These are phyloP conservation scores for Adelognathus sp. DNA, from an alignment of 2,888 invertebrate species.

Conservation along the genomic window DNA sequence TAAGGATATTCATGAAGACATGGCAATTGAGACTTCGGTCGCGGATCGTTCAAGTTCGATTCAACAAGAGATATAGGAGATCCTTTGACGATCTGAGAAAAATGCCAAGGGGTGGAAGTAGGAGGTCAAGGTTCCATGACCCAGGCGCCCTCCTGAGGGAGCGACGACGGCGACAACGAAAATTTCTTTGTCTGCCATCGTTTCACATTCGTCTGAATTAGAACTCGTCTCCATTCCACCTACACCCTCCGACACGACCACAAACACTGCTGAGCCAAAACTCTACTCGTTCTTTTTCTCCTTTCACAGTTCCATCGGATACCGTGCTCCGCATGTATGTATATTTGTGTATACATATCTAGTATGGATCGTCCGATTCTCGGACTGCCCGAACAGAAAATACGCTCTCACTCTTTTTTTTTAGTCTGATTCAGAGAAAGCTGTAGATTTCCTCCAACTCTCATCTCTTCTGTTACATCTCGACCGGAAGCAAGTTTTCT, in stretches of 20 bases:
- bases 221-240: conserved; percentile 17
- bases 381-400: neutral
- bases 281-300: neutral
- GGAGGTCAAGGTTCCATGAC: conserved; percentile 69
- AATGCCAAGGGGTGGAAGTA: conserved; percentile 22
- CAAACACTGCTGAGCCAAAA: neutral
- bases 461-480: neutral
- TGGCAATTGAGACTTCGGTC: neutral
- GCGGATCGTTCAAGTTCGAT: neutral
- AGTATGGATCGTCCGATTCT: neutral
- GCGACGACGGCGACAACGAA: conserved; percentile 11
- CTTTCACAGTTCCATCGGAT: neutral
- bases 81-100: conserved; percentile 21
- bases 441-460: neutral
- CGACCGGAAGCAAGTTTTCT: neutral
- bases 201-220: conserved; percentile 51
- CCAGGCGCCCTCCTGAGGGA: conserved; percentile 55
- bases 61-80: neutral
- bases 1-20: neutral
- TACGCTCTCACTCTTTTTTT: conserved; percentile 11
- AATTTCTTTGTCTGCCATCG: neutral
- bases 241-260: neutral
- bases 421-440: neutral
- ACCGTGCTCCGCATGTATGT: no score
- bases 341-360: neutral